Conservation (phyloP, 2,888 invertebrate genomes). For the Eustalomyia histrio region DNA sequence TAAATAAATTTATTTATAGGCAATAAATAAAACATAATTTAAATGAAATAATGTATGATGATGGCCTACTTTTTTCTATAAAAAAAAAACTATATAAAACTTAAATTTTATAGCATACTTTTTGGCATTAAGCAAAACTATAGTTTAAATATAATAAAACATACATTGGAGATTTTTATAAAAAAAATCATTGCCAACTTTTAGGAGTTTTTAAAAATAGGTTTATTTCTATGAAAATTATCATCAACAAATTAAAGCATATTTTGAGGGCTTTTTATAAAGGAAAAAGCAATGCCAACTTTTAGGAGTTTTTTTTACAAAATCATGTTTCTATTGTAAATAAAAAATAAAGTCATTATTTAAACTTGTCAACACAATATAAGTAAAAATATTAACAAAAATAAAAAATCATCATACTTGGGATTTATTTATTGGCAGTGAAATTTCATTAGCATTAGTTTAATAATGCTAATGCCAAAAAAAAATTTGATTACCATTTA, state of each 20-base stretch:
- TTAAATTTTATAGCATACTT: background rate
- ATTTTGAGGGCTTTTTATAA: background rate
- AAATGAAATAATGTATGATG: background rate
- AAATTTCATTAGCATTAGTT: too few species aligned
- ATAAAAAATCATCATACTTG: too few species aligned
- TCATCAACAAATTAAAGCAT: background rate
- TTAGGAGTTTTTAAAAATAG: background rate
- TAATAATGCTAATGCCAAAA: too few species aligned
- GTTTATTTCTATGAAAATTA: background rate
- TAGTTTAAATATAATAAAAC: background rate
- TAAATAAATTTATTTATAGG: slow-evolving; percentile 26
- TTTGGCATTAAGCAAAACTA: background rate
- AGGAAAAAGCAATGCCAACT: background rate
- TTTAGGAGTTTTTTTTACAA: background rate
- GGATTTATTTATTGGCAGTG: too few species aligned
- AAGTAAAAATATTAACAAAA: slow-evolving; percentile 1
- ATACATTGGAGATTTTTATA: slow-evolving; percentile 5
- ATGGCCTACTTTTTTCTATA: slow-evolving; percentile 23
- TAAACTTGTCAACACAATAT: slow-evolving; percentile 27
- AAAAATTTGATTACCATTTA: too few species aligned
- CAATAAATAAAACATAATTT: slow-evolving; percentile 38
- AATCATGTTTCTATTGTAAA: background rate
- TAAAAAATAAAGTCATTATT: slow-evolving; percentile 24
- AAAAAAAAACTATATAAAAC: too few species aligned
- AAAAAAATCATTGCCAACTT: slow-evolving; percentile 2